phyloP scores from a whole-genome alignment of 2,113 vertebrate species.

The Charadrius vociferus region DNA sequence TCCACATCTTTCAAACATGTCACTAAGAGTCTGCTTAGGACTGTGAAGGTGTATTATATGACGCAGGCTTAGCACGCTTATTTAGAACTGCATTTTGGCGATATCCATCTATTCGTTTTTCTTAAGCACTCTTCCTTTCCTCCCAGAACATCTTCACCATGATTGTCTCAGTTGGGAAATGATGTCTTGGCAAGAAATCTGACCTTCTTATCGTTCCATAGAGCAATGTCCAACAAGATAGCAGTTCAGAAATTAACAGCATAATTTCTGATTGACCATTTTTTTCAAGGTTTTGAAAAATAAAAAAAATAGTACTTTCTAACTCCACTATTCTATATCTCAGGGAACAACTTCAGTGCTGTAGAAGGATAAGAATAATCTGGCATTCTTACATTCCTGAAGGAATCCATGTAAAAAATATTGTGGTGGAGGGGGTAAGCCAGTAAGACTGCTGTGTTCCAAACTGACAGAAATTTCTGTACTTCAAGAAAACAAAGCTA shows the following conservation, averaged over 20 bases:
- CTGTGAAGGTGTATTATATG: neutral
- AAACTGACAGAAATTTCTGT: neutral
- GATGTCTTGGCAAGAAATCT: neutral
- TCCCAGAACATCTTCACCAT: neutral
- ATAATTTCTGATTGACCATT: neutral
- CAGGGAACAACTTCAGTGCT: neutral
- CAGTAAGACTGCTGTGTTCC: neutral
- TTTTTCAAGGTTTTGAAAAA: neutral
- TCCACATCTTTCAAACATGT: neutral
- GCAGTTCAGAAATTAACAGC: neutral
- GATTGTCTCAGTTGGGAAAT: neutral
- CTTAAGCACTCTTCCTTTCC: neutral
- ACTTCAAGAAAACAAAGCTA: neutral
- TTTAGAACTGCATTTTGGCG: neutral
- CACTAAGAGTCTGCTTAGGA: neutral
- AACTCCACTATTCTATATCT: neutral
- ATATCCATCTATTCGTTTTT: neutral
- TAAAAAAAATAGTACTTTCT: neutral
- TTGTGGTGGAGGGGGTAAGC: neutral
- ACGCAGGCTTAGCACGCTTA: neutral
- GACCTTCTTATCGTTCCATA: neutral
- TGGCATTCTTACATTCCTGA: neutral
- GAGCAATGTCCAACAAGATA: neutral
- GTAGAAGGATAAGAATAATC: neutral
- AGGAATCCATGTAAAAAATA: neutral